Percentiles rank a stretch among this genome's conserved stretches.
phyloP scores from a whole-genome alignment of 2,113 vertebrate genomes.

The Odocoileus virginianus region DNA sequence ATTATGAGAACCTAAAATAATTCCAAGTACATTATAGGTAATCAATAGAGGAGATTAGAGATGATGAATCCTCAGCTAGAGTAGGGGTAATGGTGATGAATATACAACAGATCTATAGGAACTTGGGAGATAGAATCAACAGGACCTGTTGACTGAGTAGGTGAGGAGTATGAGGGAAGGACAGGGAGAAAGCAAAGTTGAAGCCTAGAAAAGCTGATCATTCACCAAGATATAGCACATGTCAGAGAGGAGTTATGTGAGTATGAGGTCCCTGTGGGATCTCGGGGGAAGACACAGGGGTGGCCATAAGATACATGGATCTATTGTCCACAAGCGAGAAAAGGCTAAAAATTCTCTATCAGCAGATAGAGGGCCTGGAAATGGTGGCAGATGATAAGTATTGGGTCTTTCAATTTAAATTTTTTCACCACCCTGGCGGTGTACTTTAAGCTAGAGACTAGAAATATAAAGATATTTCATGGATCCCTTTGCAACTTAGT shows the following conservation, averaged over 20 bases:
- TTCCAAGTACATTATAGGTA: neutral
- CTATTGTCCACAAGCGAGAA: neutral
- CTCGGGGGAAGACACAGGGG: fast-evolving
- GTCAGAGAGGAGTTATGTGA: neutral
- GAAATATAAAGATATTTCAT: neutral
- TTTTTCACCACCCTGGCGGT: neutral
- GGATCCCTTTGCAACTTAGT: neutral
- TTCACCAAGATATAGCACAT: neutral
- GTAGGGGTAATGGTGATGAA: neutral
- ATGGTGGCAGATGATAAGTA: neutral
- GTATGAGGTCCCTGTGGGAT: neutral
- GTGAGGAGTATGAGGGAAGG: neutral
- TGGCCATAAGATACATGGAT: too few relatives aligned
- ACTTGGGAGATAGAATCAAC: neutral
- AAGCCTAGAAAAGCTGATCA: neutral
- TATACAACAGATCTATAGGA: neutral
- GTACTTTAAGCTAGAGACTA: neutral
- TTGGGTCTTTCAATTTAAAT: neutral
- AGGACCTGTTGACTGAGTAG: neutral
- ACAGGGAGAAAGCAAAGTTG: neutral
- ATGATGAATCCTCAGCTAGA: neutral
- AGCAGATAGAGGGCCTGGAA: neutral
- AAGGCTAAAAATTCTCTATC: neutral
- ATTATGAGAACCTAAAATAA: neutral
- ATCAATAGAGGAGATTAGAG: neutral